Conservation (phyloP, 2,797 vertebrate genomes). For the Rallus crepitans region DNA sequence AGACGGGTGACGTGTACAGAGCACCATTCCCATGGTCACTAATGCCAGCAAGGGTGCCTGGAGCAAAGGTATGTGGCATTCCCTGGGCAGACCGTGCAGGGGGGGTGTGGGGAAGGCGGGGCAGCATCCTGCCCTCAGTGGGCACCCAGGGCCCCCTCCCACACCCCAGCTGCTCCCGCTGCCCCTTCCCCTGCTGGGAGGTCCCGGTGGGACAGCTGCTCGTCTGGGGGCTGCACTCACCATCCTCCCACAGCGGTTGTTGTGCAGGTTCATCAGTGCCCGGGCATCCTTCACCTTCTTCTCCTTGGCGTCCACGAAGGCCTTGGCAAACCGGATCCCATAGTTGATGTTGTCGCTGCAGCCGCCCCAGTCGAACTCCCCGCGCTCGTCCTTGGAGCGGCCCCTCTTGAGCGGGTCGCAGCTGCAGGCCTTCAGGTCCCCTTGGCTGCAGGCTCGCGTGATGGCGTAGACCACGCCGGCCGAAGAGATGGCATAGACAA, state of each 20-base stretch:
- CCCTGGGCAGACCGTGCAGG: accelerated
- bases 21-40: accelerated
- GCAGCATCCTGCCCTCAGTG: accelerated
- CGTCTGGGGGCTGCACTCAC: slow-evolving; percentile 78
- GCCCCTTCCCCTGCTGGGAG: accelerated
- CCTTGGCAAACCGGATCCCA: slow-evolving; percentile 93
- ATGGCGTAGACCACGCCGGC: slow-evolving; percentile 96
- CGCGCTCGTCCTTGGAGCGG: slow-evolving; percentile 85
- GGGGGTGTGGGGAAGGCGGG: background rate
- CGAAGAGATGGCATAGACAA: slow-evolving; percentile 97
- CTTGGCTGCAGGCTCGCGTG: slow-evolving; percentile 94
- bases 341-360: slow-evolving; percentile 98
- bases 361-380: slow-evolving; percentile 95
- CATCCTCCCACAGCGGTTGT: slow-evolving; percentile 96
- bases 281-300: slow-evolving; percentile 93
- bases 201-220: accelerated
- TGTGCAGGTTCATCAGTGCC: slow-evolving; percentile 97
- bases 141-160: background rate
- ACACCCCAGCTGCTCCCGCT: accelerated
- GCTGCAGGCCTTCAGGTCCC: slow-evolving; percentile 92
- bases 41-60: background rate
- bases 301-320: slow-evolving; percentile 95
- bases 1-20: accelerated
- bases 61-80: accelerated
- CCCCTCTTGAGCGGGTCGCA: slow-evolving; percentile 92